These are phyloP conservation scores for Cyclopterus lumpus DNA, from an alignment of 2,797 vertebrate species.

Conservation along the genomic window DNA sequence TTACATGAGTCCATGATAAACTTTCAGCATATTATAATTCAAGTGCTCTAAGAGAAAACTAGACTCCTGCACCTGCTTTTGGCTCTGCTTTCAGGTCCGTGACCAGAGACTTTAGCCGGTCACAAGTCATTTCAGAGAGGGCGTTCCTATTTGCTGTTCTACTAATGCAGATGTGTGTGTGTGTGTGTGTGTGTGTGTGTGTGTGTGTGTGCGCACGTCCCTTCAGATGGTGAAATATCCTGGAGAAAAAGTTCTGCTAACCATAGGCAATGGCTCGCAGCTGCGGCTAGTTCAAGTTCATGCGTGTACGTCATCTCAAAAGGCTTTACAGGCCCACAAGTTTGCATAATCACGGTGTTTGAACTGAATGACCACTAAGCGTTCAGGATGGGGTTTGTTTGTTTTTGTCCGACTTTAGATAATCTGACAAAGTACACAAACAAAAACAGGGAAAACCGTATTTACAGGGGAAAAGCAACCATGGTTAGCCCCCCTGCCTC, in stretches of 20 bases:
- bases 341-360: too few relatives aligned
- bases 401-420: too few relatives aligned
- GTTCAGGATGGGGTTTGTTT: too few relatives aligned
- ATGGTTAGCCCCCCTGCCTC: constrained; percentile 5
- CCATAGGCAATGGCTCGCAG: background rate
- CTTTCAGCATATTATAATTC: background rate
- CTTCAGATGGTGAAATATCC: background rate
- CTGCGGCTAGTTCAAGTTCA: too few relatives aligned
- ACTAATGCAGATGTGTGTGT: background rate
- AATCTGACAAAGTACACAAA: background rate
- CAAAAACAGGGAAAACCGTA: background rate
- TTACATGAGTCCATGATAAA: too few relatives aligned
- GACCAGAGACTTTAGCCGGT: too few relatives aligned
- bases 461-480: constrained; percentile 4
- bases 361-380: too few relatives aligned
- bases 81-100: background rate
- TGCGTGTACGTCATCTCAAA: background rate
- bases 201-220: too few relatives aligned
- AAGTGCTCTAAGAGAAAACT: background rate
- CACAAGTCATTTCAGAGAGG: too few relatives aligned
- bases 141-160: background rate
- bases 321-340: background rate
- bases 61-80: background rate
- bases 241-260: background rate
- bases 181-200: too few relatives aligned